Base-by-base conservation (phyloP, 2,797 vertebrate genomes). In the Tamandua tetradactyla region DNA sequence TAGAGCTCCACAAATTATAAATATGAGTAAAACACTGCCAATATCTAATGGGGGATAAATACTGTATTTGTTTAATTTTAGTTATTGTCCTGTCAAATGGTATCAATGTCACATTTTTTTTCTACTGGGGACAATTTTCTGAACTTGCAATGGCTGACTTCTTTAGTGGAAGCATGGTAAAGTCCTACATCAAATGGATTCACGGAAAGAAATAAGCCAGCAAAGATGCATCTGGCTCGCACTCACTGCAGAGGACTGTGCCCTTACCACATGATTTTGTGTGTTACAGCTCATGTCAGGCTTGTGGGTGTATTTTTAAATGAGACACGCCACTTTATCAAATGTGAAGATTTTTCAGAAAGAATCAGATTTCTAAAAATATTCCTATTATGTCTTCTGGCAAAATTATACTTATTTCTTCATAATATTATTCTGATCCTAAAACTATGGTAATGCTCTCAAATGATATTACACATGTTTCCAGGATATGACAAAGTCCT, bases 381-480 rank as follows among this genome's bases (percentile, higher is more conserved):
- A 42, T 89, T 89, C 30, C 44, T 80, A 62, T 25, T 27, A 23
- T 35, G 40, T 72, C 30, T 44, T 49, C 5, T 44, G 35, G 18
- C 23, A 93, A 75, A 95, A 89, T 90, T 87, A 52, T 69, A 44
- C 22, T 55, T 89, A 22, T 92, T 49, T 13, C 17, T 30, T 68
- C 49, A 27, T 52, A 57, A 66, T 23, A 74, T 72, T 61, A 40
- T 27, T 83, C 84, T 87, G 30, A 85, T 89, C 30, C 22, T 89
- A 61, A 59, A 89, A 89, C 79, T 88, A 27, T 32, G 32, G 20
- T 37, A 72, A n/a, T 3, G 15, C 18, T 35, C 11, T 55, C n/a
- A 66, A 47, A 64, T 71, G 35, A 66, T 30, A 66, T 25, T 83
- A 78, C 57, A 72, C 8, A 18, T 32, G 47, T 90, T 55, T 76